phyloP scores from a whole-genome alignment of 2,113 vertebrate genomes.

The Toxotes jaculatrix region DNA sequence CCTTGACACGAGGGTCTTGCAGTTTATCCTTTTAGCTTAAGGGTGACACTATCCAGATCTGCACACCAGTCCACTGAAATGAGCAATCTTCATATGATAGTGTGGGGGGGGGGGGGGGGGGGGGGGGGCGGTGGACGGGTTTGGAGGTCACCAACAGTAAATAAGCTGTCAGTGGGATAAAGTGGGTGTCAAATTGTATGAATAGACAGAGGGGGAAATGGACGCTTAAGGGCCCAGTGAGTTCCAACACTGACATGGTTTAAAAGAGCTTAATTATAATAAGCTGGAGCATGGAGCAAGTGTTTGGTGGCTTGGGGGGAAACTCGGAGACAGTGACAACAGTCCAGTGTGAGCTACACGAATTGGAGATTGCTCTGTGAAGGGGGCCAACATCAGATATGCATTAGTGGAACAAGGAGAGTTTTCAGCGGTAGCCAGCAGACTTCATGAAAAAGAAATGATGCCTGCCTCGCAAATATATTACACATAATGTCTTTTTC shows the following conservation, averaged over 20 bases:
- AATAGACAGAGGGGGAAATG: constrained; percentile 64
- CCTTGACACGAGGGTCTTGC: constrained; percentile 15
- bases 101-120: no score
- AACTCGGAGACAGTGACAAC: constrained; percentile 62
- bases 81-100: constrained; percentile 42
- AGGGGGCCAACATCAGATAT: constrained; percentile 68
- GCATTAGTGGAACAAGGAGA: constrained; percentile 64
- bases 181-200: constrained; percentile 71
- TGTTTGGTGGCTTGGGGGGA: constrained; percentile 64
- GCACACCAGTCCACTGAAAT: constrained; percentile 34
- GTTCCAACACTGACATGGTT: constrained; percentile 75
- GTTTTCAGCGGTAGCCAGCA: constrained; percentile 60
- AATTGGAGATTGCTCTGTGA: constrained; percentile 57
- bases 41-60: constrained; percentile 27
- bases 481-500: constrained; percentile 71
- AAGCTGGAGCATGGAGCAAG: constrained; percentile 68
- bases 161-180: constrained; percentile 71
- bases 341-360: constrained; percentile 57
- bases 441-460: constrained; percentile 72
- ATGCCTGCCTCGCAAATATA: constrained; percentile 62
- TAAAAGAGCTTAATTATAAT: constrained; percentile 83
- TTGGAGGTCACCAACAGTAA: constrained; percentile 64
- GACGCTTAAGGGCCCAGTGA: constrained; percentile 65
- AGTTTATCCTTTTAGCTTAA: constrained; percentile 55
- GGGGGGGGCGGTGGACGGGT: no score